These are phyloP conservation scores for Drosophila novamexicana DNA, from an alignment of 1,140 invertebrate species.

Conservation along the genomic window DNA sequence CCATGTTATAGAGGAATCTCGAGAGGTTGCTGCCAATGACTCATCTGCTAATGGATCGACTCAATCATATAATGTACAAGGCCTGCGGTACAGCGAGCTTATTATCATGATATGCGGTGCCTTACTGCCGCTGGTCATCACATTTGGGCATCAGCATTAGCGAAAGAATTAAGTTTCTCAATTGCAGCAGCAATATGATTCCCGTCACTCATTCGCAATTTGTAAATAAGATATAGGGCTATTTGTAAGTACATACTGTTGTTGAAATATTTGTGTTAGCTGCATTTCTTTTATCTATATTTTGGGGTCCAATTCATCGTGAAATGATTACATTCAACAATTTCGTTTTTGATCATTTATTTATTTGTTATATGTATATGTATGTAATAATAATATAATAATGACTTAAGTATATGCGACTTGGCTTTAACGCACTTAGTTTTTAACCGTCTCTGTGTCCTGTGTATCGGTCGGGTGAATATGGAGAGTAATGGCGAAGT, in stretches of 20 bases:
- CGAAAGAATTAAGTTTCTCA: neutral
- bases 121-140: slow-evolving; percentile 90
- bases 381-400: slow-evolving; percentile 47
- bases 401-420: slow-evolving; percentile 42
- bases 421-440: slow-evolving; percentile 20
- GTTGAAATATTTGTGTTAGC: neutral
- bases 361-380: slow-evolving; percentile 51
- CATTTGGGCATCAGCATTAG: slow-evolving; percentile 96
- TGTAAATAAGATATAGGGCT: slow-evolving; percentile 6
- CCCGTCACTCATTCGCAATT: neutral
- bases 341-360: slow-evolving; percentile 47
- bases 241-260: slow-evolving; percentile 9
- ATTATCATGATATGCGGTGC: slow-evolving; percentile 88
- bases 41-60: slow-evolving; percentile 1
- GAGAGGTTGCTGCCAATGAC: slow-evolving; percentile 30
- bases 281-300: neutral
- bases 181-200: neutral
- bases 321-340: neutral
- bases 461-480: neutral
- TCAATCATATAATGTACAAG: slow-evolving; percentile 84
- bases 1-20: slow-evolving; percentile 60
- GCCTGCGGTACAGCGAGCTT: slow-evolving; percentile 91
- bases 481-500: neutral
- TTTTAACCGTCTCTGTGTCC: neutral
- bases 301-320: neutral